Evolutionary conservation across 2,797 vertebrate species (phyloP), one percentile per base, ranked within the genome.

Genomic region (Phalanger gymnotis): DNA sequence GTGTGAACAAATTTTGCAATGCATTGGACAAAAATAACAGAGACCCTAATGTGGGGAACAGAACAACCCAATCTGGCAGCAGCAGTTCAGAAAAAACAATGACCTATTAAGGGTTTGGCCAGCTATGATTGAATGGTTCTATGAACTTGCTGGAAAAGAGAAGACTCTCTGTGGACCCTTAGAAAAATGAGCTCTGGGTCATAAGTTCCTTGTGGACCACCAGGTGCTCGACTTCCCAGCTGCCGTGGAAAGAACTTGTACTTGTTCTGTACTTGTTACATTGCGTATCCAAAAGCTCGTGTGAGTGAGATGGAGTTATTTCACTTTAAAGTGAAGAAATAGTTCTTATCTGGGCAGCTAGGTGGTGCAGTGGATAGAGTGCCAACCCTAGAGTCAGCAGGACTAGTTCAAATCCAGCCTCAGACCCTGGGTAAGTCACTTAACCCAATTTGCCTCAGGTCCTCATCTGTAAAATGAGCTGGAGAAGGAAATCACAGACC

Each of bases 31-130:
- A 6, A n/a, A 90, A 27, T 19, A 94, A 95, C 92, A 97, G 94
- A 96, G 94, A 81, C 31, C 0, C 52, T 92, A 94, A 89, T 94
- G 94, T 94, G 56, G 90, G 34, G 30, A 95, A 61, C 1, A 87
- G 73, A 47, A 25, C 25, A 52, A 34, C 55, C 31, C 16, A 22
- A 40, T 31, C 57, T 53, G 90, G 93, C 54, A 53, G 73, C 52
- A 54, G 0, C 56, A 90, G 90, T 53, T 93, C 92, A 81, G 61
- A 56, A 25, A 90, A 90, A 40, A 90, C 73, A 51, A 53, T 91
- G 22, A 12, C 91, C 93, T 51, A 14, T n/a, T 27, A 0, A 11
- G 13, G 27, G 53, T 30, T 31, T 2, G 2, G 81, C 58, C 47
- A 4, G 3, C 2, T 28, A 52, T 0, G 16, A 27, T 52, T 92